Base-by-base conservation (phyloP, 2,888 invertebrate species). In the Pollenia labialis region DNA sequence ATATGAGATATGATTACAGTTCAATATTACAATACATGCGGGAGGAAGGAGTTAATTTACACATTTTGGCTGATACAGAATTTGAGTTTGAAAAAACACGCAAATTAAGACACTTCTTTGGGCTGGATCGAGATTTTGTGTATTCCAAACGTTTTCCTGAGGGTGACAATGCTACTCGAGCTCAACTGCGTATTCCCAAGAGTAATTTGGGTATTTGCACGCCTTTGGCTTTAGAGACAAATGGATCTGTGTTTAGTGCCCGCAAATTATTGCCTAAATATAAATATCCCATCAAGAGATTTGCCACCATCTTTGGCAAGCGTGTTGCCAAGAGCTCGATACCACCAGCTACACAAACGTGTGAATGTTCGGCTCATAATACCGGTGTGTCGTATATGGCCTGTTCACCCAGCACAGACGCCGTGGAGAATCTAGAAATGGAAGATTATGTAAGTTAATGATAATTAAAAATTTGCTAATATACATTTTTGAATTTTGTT, bases 1-100 rank as follows among this genome's bases (percentile, higher is more conserved):
- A 95, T 89, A 96, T 97, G 95, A 95, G 97, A 96, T 93, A 97
- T 93, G 97, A 98, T 92, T 97, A 97, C 92, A 95, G 97, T 3
- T 97, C 97, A 42, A 95, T 98, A 82, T 95, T 97, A 91, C 97
- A 97, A 94, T 96, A 96, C 89, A 94, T 98, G 91, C 94, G 96
- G 89, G 97, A 98, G 93, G 96, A 96, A 91, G 96, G 96, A 2
- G 96, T 97, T 82, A 96, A 96, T 4, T 94, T 98, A 0, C 98
- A 98, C 91, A 96, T 98, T 85, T 92, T 98, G 46, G 97, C 97
- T 95, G 96, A 97, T 90, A 96, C 96, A 12, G 96, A 97, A 89
- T 97, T 98, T 91, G 95, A 95, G 81, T 94, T 97, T 87, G 96
- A 96, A 69, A 97, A 96, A 92, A 95, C 95, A 85, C 95, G 96